Evolutionary conservation across 2,797 vertebrate genomes (phyloP).

Genomic region (Pygocentrus nattereri): DNA sequence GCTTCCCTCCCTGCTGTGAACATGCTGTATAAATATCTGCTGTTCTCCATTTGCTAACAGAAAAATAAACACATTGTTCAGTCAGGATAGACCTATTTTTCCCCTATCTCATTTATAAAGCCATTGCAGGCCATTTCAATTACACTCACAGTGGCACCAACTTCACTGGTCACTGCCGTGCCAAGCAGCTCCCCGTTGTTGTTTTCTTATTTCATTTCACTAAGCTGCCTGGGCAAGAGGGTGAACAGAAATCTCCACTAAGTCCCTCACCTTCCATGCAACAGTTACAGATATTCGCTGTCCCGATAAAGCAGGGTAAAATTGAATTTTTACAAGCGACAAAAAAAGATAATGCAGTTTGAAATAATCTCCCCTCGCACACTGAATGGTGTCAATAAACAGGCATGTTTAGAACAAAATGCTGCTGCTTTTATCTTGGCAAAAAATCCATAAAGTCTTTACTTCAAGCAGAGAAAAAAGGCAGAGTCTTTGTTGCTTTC

Average conservation of each 20-base stretch:
- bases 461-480: constrained; percentile 70
- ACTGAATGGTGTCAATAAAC: constrained; percentile 78
- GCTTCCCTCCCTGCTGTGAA: background rate
- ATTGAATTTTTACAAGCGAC: constrained; percentile 68
- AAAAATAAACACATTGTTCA: constrained; percentile 40
- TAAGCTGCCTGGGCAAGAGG: constrained; percentile 67
- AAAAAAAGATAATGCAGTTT: constrained; percentile 69
- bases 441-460: constrained; percentile 70
- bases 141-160: constrained; percentile 56
- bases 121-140: constrained; percentile 51
- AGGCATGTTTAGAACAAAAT: constrained; percentile 77
- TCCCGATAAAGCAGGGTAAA: constrained; percentile 71
- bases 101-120: constrained; percentile 51
- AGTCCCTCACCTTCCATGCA: constrained; percentile 63
- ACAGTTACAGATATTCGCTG: constrained; percentile 68
- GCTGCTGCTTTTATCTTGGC: constrained; percentile 70
- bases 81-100: constrained; percentile 32
- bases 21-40: constrained; percentile 18
- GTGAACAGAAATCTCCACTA: constrained; percentile 66
- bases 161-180: constrained; percentile 63
- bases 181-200: constrained; percentile 64
- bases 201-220: constrained; percentile 71
- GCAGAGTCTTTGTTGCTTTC: constrained; percentile 66
- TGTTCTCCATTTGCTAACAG: constrained; percentile 18
- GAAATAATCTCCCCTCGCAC: constrained; percentile 74